Base-by-base conservation (phyloP, 2,113 vertebrate genomes). In the Xiphophorus hellerii region DNA sequence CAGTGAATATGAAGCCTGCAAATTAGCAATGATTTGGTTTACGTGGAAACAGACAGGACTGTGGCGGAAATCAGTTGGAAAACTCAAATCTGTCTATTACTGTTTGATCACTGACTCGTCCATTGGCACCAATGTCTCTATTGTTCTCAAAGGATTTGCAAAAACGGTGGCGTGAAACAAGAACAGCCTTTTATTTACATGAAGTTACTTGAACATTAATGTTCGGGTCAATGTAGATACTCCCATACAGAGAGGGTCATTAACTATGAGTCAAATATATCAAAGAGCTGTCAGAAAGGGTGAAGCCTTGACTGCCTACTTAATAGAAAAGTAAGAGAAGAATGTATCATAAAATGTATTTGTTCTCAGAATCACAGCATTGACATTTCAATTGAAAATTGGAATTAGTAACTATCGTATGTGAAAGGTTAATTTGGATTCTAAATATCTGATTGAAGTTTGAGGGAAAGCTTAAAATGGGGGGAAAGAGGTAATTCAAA, bases 21-120 rank as follows among this genome's bases (percentile, higher is more conserved):
- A 44, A 5, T 65, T 14, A 51, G 27, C 82, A 83, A 83, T 54
- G 25, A 71, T 68, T 74, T 35, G 73, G 51, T 77, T 70, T 74
- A 70, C 60, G 83, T 54, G 69, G 33, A 31, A 62, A 51, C 75
- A 69, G 71, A 71, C 35, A 77, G 22, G 61, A 60, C 63, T 20
- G 39, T 51, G 29, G 65, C 4, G 75, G 58, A 75, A 71, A 62
- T 22, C 9, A 62, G 51, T 48, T 44, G 51, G 42, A 69, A 67
- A 68, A 71, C 39, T 70, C 66, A 76, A 69, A 25, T 1, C 66
- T 73, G 7, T 8, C 37, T 37, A 27, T 28, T 65, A 48, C 29
- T n/a, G 29, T 35, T 12, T 62, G 2, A 6, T 51, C 28, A 5
- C 58, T 48, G 62, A 33, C n/a, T 35, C 30, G 15, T 61, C 61